phyloP scores from a whole-genome alignment of 2,888 invertebrate species.

The Subacronicta megacephala region DNA sequence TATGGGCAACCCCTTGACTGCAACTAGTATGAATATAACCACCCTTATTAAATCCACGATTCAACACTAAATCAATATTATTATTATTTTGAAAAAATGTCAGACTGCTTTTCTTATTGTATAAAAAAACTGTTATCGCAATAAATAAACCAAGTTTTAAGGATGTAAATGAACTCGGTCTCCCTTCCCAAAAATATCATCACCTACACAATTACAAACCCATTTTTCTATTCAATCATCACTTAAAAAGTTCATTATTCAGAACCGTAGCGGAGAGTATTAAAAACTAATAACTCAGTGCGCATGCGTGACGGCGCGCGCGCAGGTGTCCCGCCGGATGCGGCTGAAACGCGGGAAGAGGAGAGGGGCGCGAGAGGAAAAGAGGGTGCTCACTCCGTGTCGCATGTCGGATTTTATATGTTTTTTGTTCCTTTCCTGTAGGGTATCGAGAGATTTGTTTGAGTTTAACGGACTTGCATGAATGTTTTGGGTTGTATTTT shows the following conservation, averaged over 20 bases:
- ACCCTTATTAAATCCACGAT: no score
- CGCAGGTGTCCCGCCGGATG: conserved; percentile 88
- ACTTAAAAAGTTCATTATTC: conserved; percentile 80
- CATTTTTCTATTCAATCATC: conserved; percentile 77
- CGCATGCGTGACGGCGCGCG: conserved; percentile 70
- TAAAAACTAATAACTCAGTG: conserved; percentile 82
- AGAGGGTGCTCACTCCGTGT: conserved; percentile 67
- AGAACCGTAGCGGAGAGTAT: conserved; percentile 76
- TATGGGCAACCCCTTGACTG: no score
- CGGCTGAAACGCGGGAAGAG: conserved; percentile 72
- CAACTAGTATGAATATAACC: no score
- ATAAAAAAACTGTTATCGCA: not conserved
- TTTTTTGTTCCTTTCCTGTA: conserved; percentile 54
- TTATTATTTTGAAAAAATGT: no score
- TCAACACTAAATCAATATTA: no score
- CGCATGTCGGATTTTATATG: conserved; percentile 57
- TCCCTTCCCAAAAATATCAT: conserved; percentile 26
- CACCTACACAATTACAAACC: conserved; percentile 48
- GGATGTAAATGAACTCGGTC: not conserved
- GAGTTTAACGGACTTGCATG: conserved; percentile 48
- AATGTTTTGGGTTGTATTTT: conserved; percentile 38
- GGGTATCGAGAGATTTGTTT: conserved; percentile 56
- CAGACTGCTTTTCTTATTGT: no score
- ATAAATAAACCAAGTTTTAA: not conserved
- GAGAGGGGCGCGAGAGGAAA: conserved; percentile 50